A percentile compares a stretch with the other conserved stretches of the same genome.
Conservation (phyloP, 2,797 vertebrate species). For the Basileuterus tristriatus region DNA sequence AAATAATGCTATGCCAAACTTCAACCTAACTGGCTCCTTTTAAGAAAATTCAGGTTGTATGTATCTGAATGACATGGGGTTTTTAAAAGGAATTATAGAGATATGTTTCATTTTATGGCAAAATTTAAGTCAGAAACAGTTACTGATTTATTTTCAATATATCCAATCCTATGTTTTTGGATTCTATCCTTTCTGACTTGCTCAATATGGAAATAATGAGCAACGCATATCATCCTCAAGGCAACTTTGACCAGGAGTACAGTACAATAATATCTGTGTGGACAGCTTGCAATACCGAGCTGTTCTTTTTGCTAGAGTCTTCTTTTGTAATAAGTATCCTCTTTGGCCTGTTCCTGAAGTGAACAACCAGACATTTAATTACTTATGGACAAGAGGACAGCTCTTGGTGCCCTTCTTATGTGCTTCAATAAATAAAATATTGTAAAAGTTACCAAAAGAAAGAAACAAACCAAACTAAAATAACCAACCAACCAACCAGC, state of each 20-base stretch:
- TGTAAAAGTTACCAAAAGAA: neutral
- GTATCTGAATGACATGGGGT: neutral
- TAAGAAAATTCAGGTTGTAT: neutral
- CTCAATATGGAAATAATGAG: neutral
- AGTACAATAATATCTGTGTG: neutral
- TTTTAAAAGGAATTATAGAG: neutral
- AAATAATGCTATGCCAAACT: neutral
- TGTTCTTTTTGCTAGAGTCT: neutral
- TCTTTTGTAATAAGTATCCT: neutral
- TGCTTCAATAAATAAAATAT: neutral
- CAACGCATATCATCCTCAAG: neutral
- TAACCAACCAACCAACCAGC: neutral
- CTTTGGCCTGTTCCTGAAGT: neutral
- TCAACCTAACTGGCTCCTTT: neutral
- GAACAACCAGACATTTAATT: neutral
- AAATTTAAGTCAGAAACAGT: neutral
- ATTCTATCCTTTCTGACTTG: neutral
- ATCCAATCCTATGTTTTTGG: neutral
- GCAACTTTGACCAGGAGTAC: neutral
- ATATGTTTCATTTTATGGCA: neutral
- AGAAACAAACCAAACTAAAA: neutral
- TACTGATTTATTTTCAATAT: conserved; percentile 33
- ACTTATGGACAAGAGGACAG: neutral
- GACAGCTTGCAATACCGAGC: neutral
- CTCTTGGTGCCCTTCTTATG: neutral